Evolutionary conservation across 2,888 invertebrate species (phyloP), one percentile per base, ranked within the genome.

Genomic region (Pammene fasciana): DNA sequence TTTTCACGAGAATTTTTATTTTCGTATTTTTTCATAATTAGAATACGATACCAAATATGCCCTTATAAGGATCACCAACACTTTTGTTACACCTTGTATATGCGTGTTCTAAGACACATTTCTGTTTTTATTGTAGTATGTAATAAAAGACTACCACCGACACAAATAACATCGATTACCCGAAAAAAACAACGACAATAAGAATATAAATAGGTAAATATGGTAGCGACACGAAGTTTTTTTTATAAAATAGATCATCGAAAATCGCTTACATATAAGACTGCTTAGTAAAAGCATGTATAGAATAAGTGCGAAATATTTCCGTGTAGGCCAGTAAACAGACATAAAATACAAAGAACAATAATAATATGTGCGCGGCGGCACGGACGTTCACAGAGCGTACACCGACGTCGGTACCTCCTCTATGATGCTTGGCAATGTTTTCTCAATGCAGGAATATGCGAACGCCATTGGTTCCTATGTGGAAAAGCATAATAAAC

Each of bases 371-470:
- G 16, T 16, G 16, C 38, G 41, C 36, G 57, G 64, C 64, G 52
- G 43, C 64, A 65, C 64, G 45, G 57, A 68, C 68, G 68, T 52
- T 50, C 68, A 68, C 68, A 68, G 64, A 45, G 52, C 64, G 76
- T 78, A 78, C 78, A 80, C 74, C 78, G 76, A 68, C 74, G 73
- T 71, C 74, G 68, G 67, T 95, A 95, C 95, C 95, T 95, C 94
- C 86, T 93, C 92, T 74, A 94, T 87, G 86, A 95, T 94, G 82
- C 87, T 84, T 74, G 94, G 94, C 84, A 95, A 93, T 81, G 94
- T 94, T 86, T 94, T 94, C 91, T 95, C 95, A 81, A 95, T 94
- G 93, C 95, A 95, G 88, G 93, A 91, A 92, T 94, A 95, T 87
- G 95, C 95, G 90, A 95, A 95, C 87, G 87, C 92, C 92, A 92